Conservation (phyloP, 2,113 vertebrate species). For the Corydoras maculifer region DNA sequence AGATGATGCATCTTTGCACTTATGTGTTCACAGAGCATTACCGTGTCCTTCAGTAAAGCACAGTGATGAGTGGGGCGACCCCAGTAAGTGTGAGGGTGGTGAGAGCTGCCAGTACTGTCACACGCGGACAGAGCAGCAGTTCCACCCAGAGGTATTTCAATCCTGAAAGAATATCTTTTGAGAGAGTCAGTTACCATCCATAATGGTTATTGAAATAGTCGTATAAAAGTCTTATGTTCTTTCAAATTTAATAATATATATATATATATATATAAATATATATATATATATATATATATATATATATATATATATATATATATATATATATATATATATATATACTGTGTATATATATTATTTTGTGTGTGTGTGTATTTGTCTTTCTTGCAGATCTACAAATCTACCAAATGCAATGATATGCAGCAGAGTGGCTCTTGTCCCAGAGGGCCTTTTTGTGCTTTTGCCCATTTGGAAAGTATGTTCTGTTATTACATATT, state of each 20-base stretch:
- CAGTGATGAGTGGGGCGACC: constrained; percentile 96
- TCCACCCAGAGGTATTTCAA: constrained; percentile 85
- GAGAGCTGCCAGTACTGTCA: constrained; percentile 94
- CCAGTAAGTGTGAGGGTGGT: constrained; percentile 91
- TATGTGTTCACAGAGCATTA: constrained; percentile 68
- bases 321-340: too few species aligned
- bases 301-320: too few species aligned
- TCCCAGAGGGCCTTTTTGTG: constrained; percentile 75
- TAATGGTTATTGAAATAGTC: too few species aligned
- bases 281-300: too few species aligned
- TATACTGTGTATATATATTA: too few species aligned
- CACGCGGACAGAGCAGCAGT: constrained; percentile 94
- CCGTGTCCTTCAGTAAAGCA: constrained; percentile 94
- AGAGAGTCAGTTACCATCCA: too few species aligned
- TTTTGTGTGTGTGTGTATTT: neutral
- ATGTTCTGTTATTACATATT: constrained; percentile 46
- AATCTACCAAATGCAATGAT: constrained; percentile 97
- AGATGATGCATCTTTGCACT: constrained; percentile 19
- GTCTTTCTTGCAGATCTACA: constrained; percentile 78
- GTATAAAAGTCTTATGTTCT: too few species aligned
- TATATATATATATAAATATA: too few species aligned
- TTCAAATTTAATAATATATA: too few species aligned
- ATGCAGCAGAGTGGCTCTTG: constrained; percentile 97
- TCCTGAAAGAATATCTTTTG: too few species aligned
- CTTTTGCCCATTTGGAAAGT: constrained; percentile 97